Evolutionary conservation across 2,113 vertebrate species (phyloP).

Genomic region (Corapipo altera): DNA sequence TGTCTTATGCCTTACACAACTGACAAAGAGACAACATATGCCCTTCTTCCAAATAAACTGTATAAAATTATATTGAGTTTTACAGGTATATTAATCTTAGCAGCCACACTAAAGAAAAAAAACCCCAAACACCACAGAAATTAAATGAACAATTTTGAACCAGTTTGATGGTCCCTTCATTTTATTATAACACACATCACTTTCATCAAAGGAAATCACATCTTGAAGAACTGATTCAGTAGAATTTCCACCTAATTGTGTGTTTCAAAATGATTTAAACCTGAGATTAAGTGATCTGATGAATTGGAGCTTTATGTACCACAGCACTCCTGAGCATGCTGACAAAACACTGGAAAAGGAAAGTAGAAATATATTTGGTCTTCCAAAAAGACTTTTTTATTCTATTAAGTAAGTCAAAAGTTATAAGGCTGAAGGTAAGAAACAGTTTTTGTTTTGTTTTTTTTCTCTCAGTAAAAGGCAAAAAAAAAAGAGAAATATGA

Average conservation of each 20-base stretch:
- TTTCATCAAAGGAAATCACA: constrained; percentile 3
- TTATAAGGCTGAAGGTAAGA: not conserved
- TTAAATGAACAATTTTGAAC: not conserved
- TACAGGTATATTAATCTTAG: not conserved
- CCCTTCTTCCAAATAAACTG: not conserved
- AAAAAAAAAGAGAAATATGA: not conserved
- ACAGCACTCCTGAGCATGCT: not conserved
- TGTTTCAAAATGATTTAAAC: constrained; percentile 28
- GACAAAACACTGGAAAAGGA: not conserved
- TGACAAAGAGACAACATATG: not conserved
- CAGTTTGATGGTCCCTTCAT: not conserved
- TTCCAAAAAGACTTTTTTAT: not conserved
- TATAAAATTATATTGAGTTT: not conserved
- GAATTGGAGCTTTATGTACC: not conserved
- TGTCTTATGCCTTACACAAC: not conserved
- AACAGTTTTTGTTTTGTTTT: not conserved
- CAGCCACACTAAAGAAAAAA: not conserved
- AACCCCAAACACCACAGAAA: not conserved
- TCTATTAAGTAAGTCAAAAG: not conserved
- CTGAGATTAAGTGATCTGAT: not conserved
- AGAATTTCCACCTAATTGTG: not conserved
- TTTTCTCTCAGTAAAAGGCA: not conserved
- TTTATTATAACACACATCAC: not conserved
- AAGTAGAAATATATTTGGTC: not conserved
- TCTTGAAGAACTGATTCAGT: not conserved